phyloP scores from a whole-genome alignment of 1,140 invertebrate species.

The Aporrectodea caliginosa region DNA sequence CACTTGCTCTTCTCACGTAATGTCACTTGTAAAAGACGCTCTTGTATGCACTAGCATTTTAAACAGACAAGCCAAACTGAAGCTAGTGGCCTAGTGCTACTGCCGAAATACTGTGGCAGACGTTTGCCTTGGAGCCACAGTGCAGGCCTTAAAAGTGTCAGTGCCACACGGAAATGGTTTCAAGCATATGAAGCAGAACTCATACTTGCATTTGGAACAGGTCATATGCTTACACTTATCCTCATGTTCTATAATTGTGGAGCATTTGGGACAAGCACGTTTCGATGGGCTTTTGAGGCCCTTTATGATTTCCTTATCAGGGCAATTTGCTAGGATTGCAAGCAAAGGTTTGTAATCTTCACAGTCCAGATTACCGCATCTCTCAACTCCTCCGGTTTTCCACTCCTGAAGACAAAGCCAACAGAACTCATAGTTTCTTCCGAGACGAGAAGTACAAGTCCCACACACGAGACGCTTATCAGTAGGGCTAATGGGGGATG shows the following conservation, averaged over 20 bases:
- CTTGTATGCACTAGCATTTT: too few species aligned
- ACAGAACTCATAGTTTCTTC: not conserved
- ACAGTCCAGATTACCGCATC: not conserved
- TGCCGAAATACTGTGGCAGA: too few species aligned
- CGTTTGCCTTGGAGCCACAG: too few species aligned
- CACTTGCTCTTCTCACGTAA: too few species aligned
- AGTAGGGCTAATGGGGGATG: not conserved
- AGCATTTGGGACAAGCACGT: not conserved
- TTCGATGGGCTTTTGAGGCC: not conserved
- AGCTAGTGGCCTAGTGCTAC: too few species aligned
- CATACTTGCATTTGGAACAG: not conserved
- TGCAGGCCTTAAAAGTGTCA: too few species aligned
- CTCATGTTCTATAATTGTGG: not conserved
- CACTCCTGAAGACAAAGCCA: not conserved
- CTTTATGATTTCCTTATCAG: not conserved
- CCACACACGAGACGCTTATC: not conserved
- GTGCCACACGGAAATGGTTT: not conserved
- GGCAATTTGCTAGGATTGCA: not conserved
- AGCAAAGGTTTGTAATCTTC: not conserved
- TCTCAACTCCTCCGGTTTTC: not conserved
- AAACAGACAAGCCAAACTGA: too few species aligned
- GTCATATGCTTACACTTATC: not conserved
- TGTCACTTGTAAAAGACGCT: too few species aligned
- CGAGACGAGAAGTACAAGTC: not conserved
- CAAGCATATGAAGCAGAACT: not conserved